Evolutionary conservation across 2,797 vertebrate genomes (phyloP).

Genomic region (Paedocypris micromegethes): DNA sequence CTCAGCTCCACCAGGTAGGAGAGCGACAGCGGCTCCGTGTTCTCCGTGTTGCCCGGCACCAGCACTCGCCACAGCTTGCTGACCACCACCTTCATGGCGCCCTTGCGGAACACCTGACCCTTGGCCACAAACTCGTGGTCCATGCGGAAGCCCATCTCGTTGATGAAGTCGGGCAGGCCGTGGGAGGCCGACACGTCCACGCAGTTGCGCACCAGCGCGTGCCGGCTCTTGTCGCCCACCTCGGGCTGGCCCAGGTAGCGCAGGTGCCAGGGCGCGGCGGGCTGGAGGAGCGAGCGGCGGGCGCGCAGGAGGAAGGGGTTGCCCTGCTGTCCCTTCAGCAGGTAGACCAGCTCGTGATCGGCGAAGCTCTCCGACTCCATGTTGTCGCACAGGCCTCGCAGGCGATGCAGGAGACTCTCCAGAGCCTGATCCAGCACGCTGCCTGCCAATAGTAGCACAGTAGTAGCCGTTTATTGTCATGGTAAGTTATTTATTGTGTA

Average conservation of each 20-base stretch:
- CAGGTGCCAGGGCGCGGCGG: constrained; percentile 84
- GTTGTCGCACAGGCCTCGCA: constrained; percentile 93
- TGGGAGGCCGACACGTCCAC: constrained; percentile 93
- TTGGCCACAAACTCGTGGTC: constrained; percentile 95
- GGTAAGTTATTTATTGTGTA: too few relatives aligned
- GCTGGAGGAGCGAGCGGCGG: constrained; percentile 82
- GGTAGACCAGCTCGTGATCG: constrained; percentile 93
- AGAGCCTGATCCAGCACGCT: constrained; percentile 91
- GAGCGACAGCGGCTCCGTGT: constrained; percentile 85
- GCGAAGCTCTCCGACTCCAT: constrained; percentile 91
- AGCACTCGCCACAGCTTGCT: constrained; percentile 91
- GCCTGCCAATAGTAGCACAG: constrained; percentile 59
- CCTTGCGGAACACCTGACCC: constrained; percentile 91
- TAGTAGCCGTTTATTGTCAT: too few relatives aligned
- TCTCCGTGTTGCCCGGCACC: constrained; percentile 87
- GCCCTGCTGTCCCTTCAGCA: constrained; percentile 94
- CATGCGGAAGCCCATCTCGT: constrained; percentile 98
- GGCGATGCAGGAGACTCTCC: constrained; percentile 89
- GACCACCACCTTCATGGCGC: constrained; percentile 89
- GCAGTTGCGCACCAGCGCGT: constrained; percentile 88
- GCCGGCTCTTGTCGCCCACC: constrained; percentile 91
- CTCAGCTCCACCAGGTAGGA: constrained; percentile 93
- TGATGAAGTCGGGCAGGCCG: constrained; percentile 87
- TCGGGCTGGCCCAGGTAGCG: constrained; percentile 95
- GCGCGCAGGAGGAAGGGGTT: constrained; percentile 92